phyloP scores from a whole-genome alignment of 2,888 invertebrate species.

The Tenthredo notha region DNA sequence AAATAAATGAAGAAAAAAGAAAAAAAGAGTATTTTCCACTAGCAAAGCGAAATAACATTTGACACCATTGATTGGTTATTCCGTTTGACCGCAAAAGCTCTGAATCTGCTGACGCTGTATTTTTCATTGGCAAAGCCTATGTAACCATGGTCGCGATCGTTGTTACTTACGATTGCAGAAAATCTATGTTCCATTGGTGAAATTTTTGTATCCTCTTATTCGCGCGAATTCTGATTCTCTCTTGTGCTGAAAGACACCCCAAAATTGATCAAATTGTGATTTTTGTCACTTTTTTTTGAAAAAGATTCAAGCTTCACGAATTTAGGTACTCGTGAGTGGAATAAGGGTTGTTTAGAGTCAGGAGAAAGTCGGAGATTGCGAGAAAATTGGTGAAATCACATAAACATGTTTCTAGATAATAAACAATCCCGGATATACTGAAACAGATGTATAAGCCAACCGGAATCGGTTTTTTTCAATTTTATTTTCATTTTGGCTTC shows the following conservation, averaged over 20 bases:
- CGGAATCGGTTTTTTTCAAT: background rate
- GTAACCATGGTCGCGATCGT: background rate
- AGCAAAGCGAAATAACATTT: background rate
- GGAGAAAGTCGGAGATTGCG: too few species aligned
- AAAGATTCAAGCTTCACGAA: too few species aligned
- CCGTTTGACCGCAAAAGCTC: conserved; percentile 32
- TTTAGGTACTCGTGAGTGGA: too few species aligned
- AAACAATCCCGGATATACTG: background rate
- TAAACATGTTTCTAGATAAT: background rate
- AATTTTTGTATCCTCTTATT: background rate
- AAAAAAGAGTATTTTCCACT: background rate
- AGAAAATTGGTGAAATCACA: background rate
- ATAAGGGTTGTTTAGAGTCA: too few species aligned
- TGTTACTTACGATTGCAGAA: conserved; percentile 13
- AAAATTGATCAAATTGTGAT: too few species aligned
- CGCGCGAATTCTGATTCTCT: too few species aligned
- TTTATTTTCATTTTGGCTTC: conserved; percentile 52
- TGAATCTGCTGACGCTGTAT: conserved; percentile 37
- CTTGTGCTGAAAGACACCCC: background rate
- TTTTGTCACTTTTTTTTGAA: too few species aligned
- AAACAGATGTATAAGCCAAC: background rate
- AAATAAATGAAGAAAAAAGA: conserved; percentile 6
- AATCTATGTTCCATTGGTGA: background rate
- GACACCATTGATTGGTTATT: conserved; percentile 42
- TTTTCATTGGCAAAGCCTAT: conserved; percentile 1